These are phyloP conservation scores for Pseudorhiza aurosa DNA, from an alignment of 30 jellyfish, hydroid and myxozoan species.

Conservation along the genomic window DNA sequence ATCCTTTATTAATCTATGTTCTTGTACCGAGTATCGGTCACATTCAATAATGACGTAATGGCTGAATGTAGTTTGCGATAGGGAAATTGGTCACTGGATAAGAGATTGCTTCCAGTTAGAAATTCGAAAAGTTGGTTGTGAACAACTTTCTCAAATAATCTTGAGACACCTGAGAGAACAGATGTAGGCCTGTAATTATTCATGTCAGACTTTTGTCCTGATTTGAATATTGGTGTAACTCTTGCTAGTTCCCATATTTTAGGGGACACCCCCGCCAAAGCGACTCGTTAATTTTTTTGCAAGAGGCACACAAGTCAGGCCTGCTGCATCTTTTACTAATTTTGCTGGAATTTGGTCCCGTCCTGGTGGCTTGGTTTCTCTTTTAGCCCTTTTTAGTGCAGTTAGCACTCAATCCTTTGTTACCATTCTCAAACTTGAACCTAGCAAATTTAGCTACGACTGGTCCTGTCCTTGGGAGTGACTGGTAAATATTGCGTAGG, in stretches of 20 bases:
- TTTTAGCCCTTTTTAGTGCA: too few species aligned
- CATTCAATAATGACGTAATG: background rate
- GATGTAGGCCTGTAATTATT: too few species aligned
- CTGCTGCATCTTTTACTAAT: background rate
- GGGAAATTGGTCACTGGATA: background rate
- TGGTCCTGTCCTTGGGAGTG: too few species aligned
- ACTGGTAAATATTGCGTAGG: too few species aligned
- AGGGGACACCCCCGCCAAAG: background rate
- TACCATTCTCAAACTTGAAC: too few species aligned
- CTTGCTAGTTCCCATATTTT: background rate
- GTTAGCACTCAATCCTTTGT: too few species aligned
- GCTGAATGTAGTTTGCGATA: background rate
- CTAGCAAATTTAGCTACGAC: too few species aligned
- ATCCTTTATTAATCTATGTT: background rate
- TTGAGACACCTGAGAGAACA: too few species aligned
- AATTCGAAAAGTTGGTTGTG: background rate
- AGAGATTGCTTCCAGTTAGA: background rate
- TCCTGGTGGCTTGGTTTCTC: too few species aligned
- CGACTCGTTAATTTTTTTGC: background rate
- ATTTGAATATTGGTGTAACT: too few species aligned
- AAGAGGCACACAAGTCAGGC: background rate
- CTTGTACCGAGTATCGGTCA: background rate
- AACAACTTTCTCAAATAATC: too few species aligned
- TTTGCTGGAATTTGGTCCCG: background rate
- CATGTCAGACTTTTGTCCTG: too few species aligned